phyloP scores from a whole-genome alignment of 2,797 vertebrate genomes.

The Micrastur ruficollis region DNA sequence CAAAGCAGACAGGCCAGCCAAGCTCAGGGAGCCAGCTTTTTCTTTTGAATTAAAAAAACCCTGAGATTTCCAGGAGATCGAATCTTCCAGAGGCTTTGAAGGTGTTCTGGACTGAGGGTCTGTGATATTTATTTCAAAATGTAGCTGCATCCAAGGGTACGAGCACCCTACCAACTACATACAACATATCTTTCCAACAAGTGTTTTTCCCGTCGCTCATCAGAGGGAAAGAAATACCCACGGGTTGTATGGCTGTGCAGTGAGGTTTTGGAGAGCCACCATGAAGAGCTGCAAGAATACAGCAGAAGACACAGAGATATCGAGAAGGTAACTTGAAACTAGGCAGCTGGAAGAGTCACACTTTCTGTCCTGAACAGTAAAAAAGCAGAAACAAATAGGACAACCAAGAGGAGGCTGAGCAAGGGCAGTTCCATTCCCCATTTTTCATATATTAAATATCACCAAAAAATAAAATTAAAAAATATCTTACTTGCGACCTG shows the following conservation, averaged over 20 bases:
- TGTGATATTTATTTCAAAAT: background rate
- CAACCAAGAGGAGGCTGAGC: background rate
- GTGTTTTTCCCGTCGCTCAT: background rate
- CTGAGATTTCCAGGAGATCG: background rate
- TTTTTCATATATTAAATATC: background rate
- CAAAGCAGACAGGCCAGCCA: background rate
- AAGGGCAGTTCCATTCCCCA: background rate
- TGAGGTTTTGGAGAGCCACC: background rate
- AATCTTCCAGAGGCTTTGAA: background rate
- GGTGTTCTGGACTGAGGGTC: background rate
- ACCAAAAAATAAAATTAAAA: background rate
- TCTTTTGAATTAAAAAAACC: background rate
- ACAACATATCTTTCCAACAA: background rate
- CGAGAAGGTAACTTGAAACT: background rate
- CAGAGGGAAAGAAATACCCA: background rate
- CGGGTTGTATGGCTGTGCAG: background rate
- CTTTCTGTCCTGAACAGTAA: background rate
- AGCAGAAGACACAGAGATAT: background rate
- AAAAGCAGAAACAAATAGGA: background rate
- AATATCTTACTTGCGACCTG: background rate
- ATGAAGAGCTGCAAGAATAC: background rate
- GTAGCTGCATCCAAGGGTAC: background rate
- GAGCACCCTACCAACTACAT: background rate
- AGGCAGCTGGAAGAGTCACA: background rate
- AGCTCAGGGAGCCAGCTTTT: background rate